phyloP scores from a whole-genome alignment of 2,888 invertebrate species.

The Cheilosia vulpina region DNA sequence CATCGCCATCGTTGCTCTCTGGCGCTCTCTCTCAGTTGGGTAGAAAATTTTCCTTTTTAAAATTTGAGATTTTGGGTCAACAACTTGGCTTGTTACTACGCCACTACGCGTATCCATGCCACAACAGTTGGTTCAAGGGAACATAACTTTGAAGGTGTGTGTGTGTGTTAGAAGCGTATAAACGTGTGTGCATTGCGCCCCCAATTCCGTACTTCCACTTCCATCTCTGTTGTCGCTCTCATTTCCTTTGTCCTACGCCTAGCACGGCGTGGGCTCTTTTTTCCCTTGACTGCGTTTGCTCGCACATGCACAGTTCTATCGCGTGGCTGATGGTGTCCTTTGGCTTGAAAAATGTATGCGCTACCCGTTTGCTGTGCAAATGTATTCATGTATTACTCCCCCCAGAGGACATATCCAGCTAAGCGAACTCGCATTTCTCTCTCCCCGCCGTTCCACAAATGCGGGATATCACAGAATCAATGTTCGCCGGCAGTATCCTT shows the following conservation, averaged over 20 bases:
- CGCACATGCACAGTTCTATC: not conserved
- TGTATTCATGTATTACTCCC: constrained; percentile 24
- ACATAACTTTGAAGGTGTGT: constrained; percentile 28
- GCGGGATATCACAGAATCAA: constrained; percentile 54
- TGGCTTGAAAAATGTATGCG: constrained; percentile 51
- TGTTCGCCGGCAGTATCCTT: constrained; percentile 32
- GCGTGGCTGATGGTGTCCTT: constrained; percentile 8
- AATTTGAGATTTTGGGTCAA: constrained; percentile 75
- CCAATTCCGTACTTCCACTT: constrained; percentile 41
- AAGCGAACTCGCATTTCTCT: constrained; percentile 20
- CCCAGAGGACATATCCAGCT: constrained; percentile 26
- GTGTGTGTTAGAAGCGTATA: not conserved
- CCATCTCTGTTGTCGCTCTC: constrained; percentile 36
- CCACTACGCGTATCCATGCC: constrained; percentile 55
- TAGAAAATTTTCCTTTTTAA: constrained; percentile 55
- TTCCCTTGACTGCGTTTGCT: constrained; percentile 54
- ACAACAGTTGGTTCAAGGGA: constrained; percentile 74
- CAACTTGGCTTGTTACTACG: constrained; percentile 71
- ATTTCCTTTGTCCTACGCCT: constrained; percentile 45
- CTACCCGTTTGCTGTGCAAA: constrained; percentile 48
- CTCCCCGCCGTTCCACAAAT: constrained; percentile 4
- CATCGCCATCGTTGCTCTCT: not conserved
- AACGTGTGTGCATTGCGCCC: constrained; percentile 31
- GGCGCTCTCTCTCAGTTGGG: constrained; percentile 13
- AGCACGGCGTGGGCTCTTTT: constrained; percentile 19